Conservation (phyloP, 2,113 vertebrate genomes). For the Nycticorax nycticorax region DNA sequence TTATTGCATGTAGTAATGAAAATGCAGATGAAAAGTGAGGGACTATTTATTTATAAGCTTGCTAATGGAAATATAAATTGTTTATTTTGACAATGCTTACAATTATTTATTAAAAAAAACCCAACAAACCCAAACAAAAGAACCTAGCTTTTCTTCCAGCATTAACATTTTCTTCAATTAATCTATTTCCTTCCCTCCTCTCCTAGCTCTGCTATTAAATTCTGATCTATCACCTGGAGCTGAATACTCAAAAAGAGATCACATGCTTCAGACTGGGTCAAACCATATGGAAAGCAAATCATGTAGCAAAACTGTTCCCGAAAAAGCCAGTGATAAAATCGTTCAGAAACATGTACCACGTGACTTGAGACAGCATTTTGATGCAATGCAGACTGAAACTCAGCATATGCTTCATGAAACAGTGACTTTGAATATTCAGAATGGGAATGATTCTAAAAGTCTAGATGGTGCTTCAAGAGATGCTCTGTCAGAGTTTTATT, state of each 20-base stretch:
- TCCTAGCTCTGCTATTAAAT: conserved; percentile 20
- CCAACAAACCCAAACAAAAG: not conserved
- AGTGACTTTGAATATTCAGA: not conserved
- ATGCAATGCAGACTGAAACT: not conserved
- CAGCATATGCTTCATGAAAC: not conserved
- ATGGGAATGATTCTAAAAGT: not conserved
- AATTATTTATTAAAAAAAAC: not conserved
- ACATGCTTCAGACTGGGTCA: not conserved
- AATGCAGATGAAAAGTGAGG: not conserved
- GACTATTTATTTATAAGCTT: not conserved
- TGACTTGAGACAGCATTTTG: conserved; percentile 54
- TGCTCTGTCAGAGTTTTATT: not conserved
- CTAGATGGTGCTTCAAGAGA: not conserved
- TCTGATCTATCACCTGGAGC: conserved; percentile 27
- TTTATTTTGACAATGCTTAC: not conserved
- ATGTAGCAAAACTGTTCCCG: not conserved
- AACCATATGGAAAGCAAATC: conserved; percentile 1
- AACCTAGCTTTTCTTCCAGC: not conserved
- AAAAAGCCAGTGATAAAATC: not conserved
- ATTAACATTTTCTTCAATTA: not conserved
- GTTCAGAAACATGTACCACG: conserved; percentile 20
- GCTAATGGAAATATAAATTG: not conserved
- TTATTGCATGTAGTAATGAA: not conserved
- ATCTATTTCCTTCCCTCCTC: not conserved
- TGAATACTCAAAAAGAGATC: conserved; percentile 21